Conservation (phyloP, 2,113 vertebrate species). For the Myotis yumanensis region DNA sequence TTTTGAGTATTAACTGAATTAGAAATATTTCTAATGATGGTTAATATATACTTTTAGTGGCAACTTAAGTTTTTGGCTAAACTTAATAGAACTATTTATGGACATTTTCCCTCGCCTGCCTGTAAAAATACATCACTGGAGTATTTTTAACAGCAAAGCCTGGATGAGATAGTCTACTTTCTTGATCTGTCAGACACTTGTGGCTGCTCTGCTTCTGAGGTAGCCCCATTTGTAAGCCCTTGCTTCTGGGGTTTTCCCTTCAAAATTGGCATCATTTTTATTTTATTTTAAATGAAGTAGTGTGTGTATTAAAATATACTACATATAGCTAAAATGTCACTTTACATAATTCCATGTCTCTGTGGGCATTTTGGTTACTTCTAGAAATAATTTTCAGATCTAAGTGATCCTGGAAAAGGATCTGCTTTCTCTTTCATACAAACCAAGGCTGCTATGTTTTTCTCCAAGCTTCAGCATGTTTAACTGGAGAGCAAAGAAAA, state of each 20-base stretch:
- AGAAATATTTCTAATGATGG: constrained; percentile 57
- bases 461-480: not conserved
- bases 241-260: constrained; percentile 57
- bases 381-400: constrained; percentile 16
- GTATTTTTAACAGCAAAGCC: constrained; percentile 32
- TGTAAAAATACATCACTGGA: constrained; percentile 60
- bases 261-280: not conserved
- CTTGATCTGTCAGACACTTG: not conserved
- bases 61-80: constrained; percentile 70
- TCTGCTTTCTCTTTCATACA: not conserved
- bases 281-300: not conserved
- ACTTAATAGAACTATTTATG: constrained; percentile 80
- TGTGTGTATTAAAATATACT: not conserved
- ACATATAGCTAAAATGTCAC: not conserved
- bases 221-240: constrained; percentile 71
- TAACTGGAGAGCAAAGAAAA: not conserved
- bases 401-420: not conserved
- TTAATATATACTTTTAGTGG: constrained; percentile 74
- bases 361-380: not conserved
- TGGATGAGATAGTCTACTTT: constrained; percentile 27
- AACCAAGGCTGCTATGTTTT: not conserved
- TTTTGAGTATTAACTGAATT: constrained; percentile 39
- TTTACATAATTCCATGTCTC: not conserved
- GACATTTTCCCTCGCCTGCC: constrained; percentile 67
- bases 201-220: constrained; percentile 11